A percentile compares a stretch with the other conserved stretches of the same genome.
Evolutionary conservation across 2,113 vertebrate genomes (phyloP).

Genomic region (Murina feae): DNA sequence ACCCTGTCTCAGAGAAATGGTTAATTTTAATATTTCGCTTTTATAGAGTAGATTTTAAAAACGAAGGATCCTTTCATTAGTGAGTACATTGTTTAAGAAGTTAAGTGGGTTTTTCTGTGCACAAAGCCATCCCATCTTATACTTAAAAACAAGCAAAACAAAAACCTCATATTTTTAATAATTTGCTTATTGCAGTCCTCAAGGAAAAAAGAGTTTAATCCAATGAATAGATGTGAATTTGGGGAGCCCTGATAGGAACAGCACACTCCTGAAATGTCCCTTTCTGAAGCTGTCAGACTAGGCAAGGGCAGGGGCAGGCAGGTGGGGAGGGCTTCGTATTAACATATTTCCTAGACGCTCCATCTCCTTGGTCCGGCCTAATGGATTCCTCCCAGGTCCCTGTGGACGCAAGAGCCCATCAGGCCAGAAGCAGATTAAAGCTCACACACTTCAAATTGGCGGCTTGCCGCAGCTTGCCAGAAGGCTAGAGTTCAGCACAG

Average conservation of each 20-base stretch:
- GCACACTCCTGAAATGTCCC: constrained; percentile 26
- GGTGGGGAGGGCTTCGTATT: neutral
- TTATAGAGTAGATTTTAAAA: no score
- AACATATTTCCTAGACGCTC: constrained; percentile 66
- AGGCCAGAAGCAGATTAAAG: constrained; percentile 54
- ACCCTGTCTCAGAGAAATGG: no score
- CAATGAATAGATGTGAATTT: neutral
- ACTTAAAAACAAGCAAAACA: neutral
- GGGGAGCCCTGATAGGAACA: neutral
- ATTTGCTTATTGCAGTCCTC: neutral
- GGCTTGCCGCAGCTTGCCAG: constrained; percentile 60
- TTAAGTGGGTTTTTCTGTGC: neutral
- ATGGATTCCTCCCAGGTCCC: constrained; percentile 42
- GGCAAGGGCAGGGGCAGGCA: neutral
- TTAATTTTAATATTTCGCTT: no score
- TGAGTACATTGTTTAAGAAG: neutral
- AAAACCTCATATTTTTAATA: neutral
- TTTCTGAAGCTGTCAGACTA: neutral
- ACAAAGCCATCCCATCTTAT: neutral
- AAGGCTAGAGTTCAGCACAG: constrained; percentile 35
- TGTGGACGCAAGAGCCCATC: constrained; percentile 46
- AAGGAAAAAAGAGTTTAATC: neutral
- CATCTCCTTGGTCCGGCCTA: constrained; percentile 22
- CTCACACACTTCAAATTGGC: constrained; percentile 63
- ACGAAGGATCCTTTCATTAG: neutral